Conservation (phyloP, 2,888 invertebrate genomes). For the Ectobius pallidus region DNA sequence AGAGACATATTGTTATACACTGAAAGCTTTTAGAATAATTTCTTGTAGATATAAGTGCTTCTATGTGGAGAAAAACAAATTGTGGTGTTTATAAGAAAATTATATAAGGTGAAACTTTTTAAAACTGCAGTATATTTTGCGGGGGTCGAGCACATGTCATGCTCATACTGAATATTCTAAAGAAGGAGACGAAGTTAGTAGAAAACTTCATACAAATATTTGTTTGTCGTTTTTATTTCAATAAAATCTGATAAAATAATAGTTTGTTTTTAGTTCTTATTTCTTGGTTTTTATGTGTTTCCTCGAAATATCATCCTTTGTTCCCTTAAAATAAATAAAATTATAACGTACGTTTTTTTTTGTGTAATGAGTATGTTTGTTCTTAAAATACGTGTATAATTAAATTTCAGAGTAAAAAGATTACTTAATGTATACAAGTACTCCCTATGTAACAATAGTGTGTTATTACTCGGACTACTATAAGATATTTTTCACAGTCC, state of each 20-base stretch:
- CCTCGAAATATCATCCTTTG: no score
- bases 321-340: no score
- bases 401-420: no score
- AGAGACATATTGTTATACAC: conserved; percentile 39
- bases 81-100: conserved; percentile 38
- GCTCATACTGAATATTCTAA: conserved; percentile 44
- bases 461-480: no score
- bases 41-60: conserved; percentile 41
- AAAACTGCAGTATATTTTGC: conserved; percentile 42
- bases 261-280: not conserved
- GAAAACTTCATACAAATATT: conserved; percentile 41
- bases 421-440: no score
- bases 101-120: conserved; percentile 36
- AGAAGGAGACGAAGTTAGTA: conserved; percentile 40
- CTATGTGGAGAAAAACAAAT: conserved; percentile 37
- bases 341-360: no score
- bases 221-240: conserved; percentile 59
- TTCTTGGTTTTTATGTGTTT: no score
- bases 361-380: no score
- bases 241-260: conserved; percentile 46
- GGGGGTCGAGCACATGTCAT: conserved; percentile 35
- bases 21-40: conserved; percentile 37
- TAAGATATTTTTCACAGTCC: no score
- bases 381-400: no score
- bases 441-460: no score